Evolutionary conservation across 2,113 vertebrate genomes (phyloP).

Genomic region (Syrrhaptes paradoxus): DNA sequence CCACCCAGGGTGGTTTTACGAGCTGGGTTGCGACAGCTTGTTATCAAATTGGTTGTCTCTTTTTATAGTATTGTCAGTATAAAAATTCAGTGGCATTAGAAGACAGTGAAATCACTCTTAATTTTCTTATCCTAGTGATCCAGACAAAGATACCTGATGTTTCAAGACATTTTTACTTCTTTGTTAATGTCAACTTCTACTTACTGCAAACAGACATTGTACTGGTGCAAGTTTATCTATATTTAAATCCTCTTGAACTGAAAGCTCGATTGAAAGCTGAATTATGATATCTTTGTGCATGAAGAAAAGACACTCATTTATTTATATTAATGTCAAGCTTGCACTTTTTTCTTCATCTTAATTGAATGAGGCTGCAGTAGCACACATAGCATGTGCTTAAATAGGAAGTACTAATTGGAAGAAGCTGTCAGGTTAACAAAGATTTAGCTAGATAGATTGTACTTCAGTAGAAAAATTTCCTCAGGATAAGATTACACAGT

Average conservation of each 20-base stretch:
- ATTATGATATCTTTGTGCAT: not conserved
- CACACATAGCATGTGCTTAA: not conserved
- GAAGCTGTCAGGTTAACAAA: conserved; percentile 38
- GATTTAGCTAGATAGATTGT: conserved; percentile 28
- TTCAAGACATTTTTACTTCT: not conserved
- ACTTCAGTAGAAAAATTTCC: not conserved
- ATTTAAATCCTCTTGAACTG: conserved; percentile 8
- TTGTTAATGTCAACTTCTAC: not conserved
- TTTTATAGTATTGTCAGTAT: not conserved
- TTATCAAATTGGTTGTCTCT: not conserved
- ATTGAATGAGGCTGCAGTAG: conserved; percentile 11
- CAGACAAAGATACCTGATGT: not conserved
- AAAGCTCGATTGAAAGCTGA: not conserved
- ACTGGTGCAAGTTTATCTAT: not conserved
- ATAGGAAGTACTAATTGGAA: conserved; percentile 34
- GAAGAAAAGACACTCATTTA: conserved; percentile 26
- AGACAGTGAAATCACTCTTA: not conserved
- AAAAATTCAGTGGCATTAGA: not conserved
- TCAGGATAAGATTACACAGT: not conserved
- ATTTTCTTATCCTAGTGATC: not conserved
- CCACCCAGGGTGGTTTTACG: no score
- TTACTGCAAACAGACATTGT: not conserved
- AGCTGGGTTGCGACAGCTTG: no score
- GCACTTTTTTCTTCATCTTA: conserved; percentile 14
- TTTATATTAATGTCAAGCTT: conserved; percentile 43